Base-by-base conservation (phyloP, 2,113 vertebrate species). In the Cottus gobio region DNA sequence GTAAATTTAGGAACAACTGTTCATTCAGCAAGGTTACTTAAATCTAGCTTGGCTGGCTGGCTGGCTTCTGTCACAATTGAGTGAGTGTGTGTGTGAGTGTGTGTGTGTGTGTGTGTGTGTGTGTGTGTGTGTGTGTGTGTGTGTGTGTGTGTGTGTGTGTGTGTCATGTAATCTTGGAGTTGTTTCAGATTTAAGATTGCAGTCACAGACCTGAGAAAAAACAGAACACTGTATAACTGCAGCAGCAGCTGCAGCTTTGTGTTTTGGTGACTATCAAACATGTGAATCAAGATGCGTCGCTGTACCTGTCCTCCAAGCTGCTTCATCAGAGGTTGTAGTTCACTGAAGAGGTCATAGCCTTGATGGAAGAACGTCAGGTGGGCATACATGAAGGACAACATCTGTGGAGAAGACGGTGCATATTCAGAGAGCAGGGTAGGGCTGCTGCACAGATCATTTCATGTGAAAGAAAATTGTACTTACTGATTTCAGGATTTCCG, bases 321-420 rank as follows among this genome's bases (percentile, higher is more conserved):
- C 83, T 97, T 98, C 98, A 99, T 99, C 52, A 97, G 95, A 28
- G 98, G 98, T 61, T 96, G 96, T 60, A 99, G 96, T 88, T 99
- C 98, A 91, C 96, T 95, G 87, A 99, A 99, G 22, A 98, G 96
- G 89, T 99, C 98, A 85, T 99, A 99, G 85, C 98, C 98, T 95
- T 99, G 98, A 86, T 99, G 98, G 91, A 99, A 99, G 94, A 99
- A 99, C 3, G 97, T 96, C 96, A 99, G 94, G 91, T 99, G 98
- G 82, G 97, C 98, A 18, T 97, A 98, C 97, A 99, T 99, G 93
- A 99, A 98, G 0, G 97, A 98, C 75, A 99, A 91, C 98, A 99
- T 99, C 98, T 99, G 81, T 64, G 72, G 56, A 28, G n/a, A 64
- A 24, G 20, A 77, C 1, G 42, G 13, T 1, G 0, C 6, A 72